phyloP scores from a whole-genome alignment of 2,797 vertebrate genomes.

The Potorous gilbertii region DNA sequence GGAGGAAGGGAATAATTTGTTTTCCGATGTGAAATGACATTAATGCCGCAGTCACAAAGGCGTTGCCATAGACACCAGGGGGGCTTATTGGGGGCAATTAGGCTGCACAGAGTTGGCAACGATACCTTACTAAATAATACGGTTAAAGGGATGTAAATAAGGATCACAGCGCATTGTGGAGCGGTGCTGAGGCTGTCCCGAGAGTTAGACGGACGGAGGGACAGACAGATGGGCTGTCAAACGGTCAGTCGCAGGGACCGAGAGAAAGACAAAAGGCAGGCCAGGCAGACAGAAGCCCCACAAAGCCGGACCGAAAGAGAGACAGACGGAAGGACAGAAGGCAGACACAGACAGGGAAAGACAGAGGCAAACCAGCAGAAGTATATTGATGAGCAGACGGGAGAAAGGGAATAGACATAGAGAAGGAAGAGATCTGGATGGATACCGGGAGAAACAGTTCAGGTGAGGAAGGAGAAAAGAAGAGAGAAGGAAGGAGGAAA shows the following conservation, averaged over 20 bases:
- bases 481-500: background rate
- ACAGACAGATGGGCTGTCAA: background rate
- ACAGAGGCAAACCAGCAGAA: background rate
- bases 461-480: background rate
- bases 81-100: conserved; percentile 80
- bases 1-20: background rate
- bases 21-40: rapidly evolving
- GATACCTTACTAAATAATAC: conserved; percentile 78
- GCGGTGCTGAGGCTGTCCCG: background rate
- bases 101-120: conserved; percentile 70
- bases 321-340: background rate
- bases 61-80: conserved; percentile 68
- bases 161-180: conserved; percentile 66
- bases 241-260: background rate
- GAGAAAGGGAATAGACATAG: background rate
- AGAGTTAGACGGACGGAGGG: background rate
- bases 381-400: background rate
- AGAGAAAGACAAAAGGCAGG: background rate
- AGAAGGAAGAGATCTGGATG: background rate
- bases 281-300: background rate
- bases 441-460: background rate
- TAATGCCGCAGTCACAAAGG: background rate
- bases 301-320: background rate
- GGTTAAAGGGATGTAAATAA: conserved; percentile 75
- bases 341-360: background rate